These are phyloP conservation scores for Huso huso DNA, from an alignment of 2,797 vertebrate species.

Conservation along the genomic window DNA sequence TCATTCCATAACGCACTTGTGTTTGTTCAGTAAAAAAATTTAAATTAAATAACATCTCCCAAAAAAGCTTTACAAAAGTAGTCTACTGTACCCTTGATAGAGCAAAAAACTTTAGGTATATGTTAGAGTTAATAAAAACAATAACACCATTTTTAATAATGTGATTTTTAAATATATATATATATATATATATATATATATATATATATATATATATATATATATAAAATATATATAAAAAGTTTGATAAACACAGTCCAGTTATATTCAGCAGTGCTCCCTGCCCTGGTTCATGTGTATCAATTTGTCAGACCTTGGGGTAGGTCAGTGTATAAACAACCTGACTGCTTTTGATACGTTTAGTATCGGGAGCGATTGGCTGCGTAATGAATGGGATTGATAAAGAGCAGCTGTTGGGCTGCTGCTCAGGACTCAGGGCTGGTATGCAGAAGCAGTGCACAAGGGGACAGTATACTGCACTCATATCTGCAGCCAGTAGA, in stretches of 20 bases:
- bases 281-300: not conserved
- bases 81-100: not conserved
- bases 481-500: conserved; percentile 24
- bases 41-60: too few species aligned
- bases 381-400: conserved; percentile 33
- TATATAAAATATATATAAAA: not conserved
- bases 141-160: too few species aligned
- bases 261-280: not conserved
- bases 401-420: conserved; percentile 34
- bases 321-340: conserved; percentile 19
- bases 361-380: conserved; percentile 24
- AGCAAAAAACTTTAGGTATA: not conserved
- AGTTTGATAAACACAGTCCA: not conserved
- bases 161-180: not conserved
- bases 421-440: conserved; percentile 31
- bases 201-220: not conserved
- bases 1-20: too few species aligned
- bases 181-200: not conserved
- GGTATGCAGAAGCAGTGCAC: conserved; percentile 35
- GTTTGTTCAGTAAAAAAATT: too few species aligned
- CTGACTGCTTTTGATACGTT: conserved; percentile 25
- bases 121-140: too few species aligned
- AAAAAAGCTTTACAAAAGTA: too few species aligned
- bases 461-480: conserved; percentile 12
- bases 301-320: conserved; percentile 26